Conservation (phyloP, 2,888 invertebrate genomes). For the Mystacides longicornis region DNA sequence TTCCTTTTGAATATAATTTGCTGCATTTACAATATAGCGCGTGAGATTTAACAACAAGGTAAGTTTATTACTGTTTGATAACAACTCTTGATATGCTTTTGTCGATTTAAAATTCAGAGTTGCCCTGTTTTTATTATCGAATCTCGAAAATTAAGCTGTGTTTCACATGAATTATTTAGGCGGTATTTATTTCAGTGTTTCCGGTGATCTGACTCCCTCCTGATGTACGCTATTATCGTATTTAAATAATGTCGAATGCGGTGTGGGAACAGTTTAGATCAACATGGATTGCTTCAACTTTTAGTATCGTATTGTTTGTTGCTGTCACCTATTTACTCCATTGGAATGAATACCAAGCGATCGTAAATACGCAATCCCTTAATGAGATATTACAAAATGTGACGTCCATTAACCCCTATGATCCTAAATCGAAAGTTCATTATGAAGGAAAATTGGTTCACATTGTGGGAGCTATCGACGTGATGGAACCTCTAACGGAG, state of each 20-base stretch:
- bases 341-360: conserved; percentile 83
- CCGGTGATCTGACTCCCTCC: not conserved
- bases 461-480: conserved; percentile 62
- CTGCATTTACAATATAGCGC: too few species aligned
- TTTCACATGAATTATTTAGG: not conserved
- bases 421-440: conserved; percentile 54
- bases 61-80: too few species aligned
- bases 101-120: too few species aligned
- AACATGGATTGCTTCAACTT: conserved; percentile 64
- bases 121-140: too few species aligned
- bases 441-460: conserved; percentile 74
- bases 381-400: conserved; percentile 62
- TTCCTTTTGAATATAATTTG: too few species aligned
- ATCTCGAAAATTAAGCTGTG: too few species aligned
- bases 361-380: conserved; percentile 68
- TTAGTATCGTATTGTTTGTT: conserved; percentile 59
- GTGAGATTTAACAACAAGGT: too few species aligned
- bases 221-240: not conserved
- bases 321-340: conserved; percentile 64
- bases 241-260: conserved; percentile 12
- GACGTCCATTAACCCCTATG: conserved; percentile 58
- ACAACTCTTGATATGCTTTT: too few species aligned
- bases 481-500: conserved; percentile 78
- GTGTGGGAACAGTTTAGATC: conserved; percentile 52
- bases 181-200: not conserved